Base-by-base conservation (phyloP, 2,797 vertebrate species). In the Pelochelys cantorii region DNA sequence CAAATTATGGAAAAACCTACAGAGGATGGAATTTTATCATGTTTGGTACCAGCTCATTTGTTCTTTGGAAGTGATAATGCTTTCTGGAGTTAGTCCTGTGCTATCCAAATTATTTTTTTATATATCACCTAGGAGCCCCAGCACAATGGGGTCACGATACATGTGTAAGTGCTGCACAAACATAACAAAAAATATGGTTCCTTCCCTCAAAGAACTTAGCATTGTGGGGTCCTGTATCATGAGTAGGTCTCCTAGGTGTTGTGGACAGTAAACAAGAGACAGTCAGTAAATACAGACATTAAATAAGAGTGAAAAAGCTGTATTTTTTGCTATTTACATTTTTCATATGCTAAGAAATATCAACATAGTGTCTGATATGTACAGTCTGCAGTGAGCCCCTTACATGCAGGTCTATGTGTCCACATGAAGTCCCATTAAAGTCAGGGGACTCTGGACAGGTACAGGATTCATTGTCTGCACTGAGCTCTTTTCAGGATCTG, bases 81-180 rank as follows among this genome's bases (percentile, higher is more conserved):
- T 14, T 6, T 2, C 22, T 23, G 29, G 10, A 6, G n/a, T 68
- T n/a, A 4, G 10, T 57, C 27, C 0, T 0, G 3, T 53, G 79
- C 8, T 22, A 11, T 5, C 3, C 4, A 0, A 18, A 11, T 0
- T 5, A 13, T 1, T 29, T 1, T 1, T 68, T 9, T 0, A 1
- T 23, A 15, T 68, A 68, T 34, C n/a, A 68, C 65, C 20, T 71
- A 34, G n/a, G 11, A 37, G 9, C 65, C 65, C n/a, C n/a, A 9
- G 18, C 65, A 71, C 18, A 22, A 20, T 22, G 20, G 10, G 18
- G n/a, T 11, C n/a, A 10, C 37, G 18, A 71, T 37, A n/a, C 18
- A 71, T 23, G 34, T 71, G 18, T 71, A 37, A 42, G 27, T 53
- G 25, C 42, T 20, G 7, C n/a, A 0, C 9, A 12, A 59, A 13